These are phyloP conservation scores for Caranx ignobilis DNA, from an alignment of 2,113 vertebrate genomes.

Conservation along the genomic window DNA sequence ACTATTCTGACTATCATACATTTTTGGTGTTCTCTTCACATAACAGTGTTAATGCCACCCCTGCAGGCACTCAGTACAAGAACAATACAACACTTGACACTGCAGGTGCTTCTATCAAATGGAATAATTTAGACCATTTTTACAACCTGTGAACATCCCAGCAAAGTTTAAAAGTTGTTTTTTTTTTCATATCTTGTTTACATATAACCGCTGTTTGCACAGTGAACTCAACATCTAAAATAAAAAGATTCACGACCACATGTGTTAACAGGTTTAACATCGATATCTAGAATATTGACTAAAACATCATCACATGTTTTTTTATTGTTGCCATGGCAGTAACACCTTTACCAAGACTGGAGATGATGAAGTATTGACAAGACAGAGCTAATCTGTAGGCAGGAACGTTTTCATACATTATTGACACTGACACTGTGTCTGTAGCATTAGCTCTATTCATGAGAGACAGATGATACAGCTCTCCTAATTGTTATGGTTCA, in stretches of 20 bases:
- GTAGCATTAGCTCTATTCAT: background rate
- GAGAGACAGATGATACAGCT: conserved; percentile 15
- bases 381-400: background rate
- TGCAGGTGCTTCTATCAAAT: background rate
- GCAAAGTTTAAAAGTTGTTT: too few species aligned
- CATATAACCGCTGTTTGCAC: background rate
- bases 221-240: background rate
- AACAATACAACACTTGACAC: background rate
- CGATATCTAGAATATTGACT: background rate
- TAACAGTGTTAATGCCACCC: background rate
- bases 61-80: background rate
- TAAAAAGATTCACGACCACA: background rate
- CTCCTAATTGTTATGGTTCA: conserved; percentile 6
- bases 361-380: background rate
- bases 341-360: background rate
- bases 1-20: background rate
- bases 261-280: background rate
- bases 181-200: background rate
- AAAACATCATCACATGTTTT: background rate
- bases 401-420: background rate
- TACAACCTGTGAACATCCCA: too few species aligned
- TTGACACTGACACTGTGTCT: background rate
- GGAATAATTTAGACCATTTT: background rate
- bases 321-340: background rate
- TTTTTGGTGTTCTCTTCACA: background rate